Conservation (phyloP, 1,140 invertebrate genomes). For the Aphaenogaster ashmeadi region DNA sequence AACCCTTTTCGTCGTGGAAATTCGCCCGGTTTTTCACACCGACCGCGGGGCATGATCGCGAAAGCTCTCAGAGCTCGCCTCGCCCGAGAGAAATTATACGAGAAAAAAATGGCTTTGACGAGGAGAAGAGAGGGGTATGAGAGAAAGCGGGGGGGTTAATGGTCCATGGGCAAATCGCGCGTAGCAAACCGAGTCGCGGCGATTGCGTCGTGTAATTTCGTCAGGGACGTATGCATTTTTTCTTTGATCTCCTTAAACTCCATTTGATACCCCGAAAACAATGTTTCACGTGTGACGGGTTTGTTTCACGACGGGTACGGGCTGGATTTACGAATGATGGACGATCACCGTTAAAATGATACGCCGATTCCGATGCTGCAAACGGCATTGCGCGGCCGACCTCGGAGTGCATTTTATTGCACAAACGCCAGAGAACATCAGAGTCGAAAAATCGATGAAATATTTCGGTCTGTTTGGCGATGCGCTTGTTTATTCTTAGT, state of each 20-base stretch:
- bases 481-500: constrained; percentile 53
- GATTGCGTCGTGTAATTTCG: constrained; percentile 55
- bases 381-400: not conserved
- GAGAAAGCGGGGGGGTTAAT: constrained; percentile 13
- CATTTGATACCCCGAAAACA: constrained; percentile 44
- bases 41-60: constrained; percentile 58
- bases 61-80: constrained; percentile 46
- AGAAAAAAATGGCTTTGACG: constrained; percentile 56
- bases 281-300: constrained; percentile 4
- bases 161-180: constrained; percentile 40
- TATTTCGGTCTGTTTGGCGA: constrained; percentile 40
- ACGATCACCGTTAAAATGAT: constrained; percentile 53
- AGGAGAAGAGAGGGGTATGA: not conserved
- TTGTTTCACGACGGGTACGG: constrained; percentile 35
- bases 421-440: constrained; percentile 16
- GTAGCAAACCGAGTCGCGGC: constrained; percentile 31
- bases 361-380: constrained; percentile 35
- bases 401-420: constrained; percentile 44
- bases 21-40: constrained; percentile 65
- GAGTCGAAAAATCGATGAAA: constrained; percentile 46
- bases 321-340: constrained; percentile 46
- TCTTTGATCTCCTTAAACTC: constrained; percentile 60
- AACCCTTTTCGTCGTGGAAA: constrained; percentile 73
- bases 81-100: constrained; percentile 59
- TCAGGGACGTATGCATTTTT: constrained; percentile 11